Base-by-base conservation (phyloP, 1,140 invertebrate species). In the Temnothorax nylanderi region DNA sequence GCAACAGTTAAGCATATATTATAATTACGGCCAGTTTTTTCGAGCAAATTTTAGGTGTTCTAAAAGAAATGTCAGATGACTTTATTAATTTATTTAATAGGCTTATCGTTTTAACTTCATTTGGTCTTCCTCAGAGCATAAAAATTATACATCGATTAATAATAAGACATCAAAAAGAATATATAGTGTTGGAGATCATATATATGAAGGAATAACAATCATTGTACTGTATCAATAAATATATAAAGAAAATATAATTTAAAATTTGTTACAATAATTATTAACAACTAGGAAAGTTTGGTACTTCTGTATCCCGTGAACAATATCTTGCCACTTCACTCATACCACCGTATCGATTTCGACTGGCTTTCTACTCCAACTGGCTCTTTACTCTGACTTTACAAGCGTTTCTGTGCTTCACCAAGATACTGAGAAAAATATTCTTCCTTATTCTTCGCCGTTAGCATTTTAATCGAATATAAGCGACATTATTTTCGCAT, bases 311-410 rank as follows among this genome's bases (percentile, higher is more conserved):
- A 65, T 78, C 44, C 8, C 13, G 13, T 18, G n/a, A 1, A 41
- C 34, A 16, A 47, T 18, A 13, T 16, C 13, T 77, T 56, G 5
- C 8, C 5, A 21, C 18, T 72, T 44, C n/a, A 44, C 37, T 69
- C n/a, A 41, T 13, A 69, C 58, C n/a, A 51, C 7, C 3, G 11
- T 82, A 82, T 82, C 51, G 67, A 82, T 82, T 60, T 82, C 18
- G 5, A 18, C 60, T 77, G 4, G 18, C 76, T 21, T 80, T 18
- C 6, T 18, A 26, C 3, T 41, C 16, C 8, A 69, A n/a, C 3
- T 41, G 0, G 16, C 6, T 13, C 47, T 37, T 18, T 3, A 16
- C 34, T 34, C 2, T 8, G 11, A 82, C 10, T 77, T 26, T 54
- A 44, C 13, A 32, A 72, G 10, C 18, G 11, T 72, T 60, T 44